phyloP scores from a whole-genome alignment of 2,888 invertebrate genomes.

The Timema podura region DNA sequence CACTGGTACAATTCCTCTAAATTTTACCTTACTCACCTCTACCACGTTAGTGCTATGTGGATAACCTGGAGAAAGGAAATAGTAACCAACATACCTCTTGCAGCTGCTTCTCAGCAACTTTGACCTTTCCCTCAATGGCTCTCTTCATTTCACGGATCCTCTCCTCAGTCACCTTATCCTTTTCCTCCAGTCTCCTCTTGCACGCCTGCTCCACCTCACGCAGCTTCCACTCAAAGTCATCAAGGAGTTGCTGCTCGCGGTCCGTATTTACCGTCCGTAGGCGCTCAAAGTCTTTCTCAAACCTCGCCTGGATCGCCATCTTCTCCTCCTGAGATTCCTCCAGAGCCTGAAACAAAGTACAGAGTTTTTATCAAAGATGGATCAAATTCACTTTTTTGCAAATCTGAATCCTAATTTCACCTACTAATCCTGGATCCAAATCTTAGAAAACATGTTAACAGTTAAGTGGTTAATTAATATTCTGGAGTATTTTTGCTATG shows the following conservation, averaged over 20 bases:
- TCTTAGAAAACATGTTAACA: too few relatives aligned
- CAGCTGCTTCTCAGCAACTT: constrained; percentile 37
- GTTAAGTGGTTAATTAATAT: too few relatives aligned
- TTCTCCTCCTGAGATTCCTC: constrained; percentile 59
- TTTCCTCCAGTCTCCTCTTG: constrained; percentile 57
- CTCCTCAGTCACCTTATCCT: constrained; percentile 33
- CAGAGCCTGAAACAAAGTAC: constrained; percentile 44
- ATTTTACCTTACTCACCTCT: too few relatives aligned
- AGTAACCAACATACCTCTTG: too few relatives aligned
- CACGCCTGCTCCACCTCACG: constrained; percentile 69
- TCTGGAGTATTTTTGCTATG: too few relatives aligned
- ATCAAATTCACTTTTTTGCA: neutral
- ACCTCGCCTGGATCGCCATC: constrained; percentile 54
- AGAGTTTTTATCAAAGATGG: too few relatives aligned
- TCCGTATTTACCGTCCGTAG: constrained; percentile 61
- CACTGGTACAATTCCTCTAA: too few relatives aligned
- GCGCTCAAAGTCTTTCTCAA: constrained; percentile 65
- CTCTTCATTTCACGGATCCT: constrained; percentile 36
- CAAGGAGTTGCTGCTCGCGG: constrained; percentile 67
- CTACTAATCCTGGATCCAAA: too few relatives aligned
- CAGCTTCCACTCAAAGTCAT: constrained; percentile 82
- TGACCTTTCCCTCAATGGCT: constrained; percentile 32
- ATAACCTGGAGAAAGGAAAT: too few relatives aligned
- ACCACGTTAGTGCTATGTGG: too few relatives aligned
- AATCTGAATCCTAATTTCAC: neutral